Evolutionary conservation across 2,113 vertebrate genomes (phyloP).

Genomic region (Oncorhynchus masou): DNA sequence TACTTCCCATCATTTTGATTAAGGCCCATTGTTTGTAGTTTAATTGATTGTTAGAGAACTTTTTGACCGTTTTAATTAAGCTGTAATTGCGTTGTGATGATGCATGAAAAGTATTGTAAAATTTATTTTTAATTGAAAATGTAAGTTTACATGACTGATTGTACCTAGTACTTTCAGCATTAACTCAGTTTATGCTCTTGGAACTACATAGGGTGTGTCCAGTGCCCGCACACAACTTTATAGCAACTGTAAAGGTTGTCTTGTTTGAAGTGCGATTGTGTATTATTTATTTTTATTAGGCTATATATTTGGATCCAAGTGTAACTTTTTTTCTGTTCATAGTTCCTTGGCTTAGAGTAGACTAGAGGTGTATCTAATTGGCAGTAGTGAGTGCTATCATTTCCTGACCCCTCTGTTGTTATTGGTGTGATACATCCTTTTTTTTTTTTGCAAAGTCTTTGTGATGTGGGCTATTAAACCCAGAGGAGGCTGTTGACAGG

Average conservation of each 20-base stretch:
- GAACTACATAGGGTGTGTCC: background rate
- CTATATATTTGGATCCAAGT: no score
- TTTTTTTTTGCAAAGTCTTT: background rate
- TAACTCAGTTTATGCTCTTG: no score
- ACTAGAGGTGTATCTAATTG: background rate
- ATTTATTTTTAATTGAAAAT: background rate
- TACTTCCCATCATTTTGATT: constrained; percentile 66
- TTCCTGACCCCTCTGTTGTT: background rate
- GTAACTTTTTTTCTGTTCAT: no score
- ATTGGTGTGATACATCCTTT: background rate
- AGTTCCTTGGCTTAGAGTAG: background rate
- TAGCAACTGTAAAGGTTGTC: background rate
- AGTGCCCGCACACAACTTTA: background rate
- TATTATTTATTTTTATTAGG: background rate
- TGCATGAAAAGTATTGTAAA: constrained; percentile 3
- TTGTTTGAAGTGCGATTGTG: background rate
- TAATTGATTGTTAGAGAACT: background rate
- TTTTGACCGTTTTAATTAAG: background rate
- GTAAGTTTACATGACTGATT: constrained; percentile 22
- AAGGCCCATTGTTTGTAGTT: constrained; percentile 48
- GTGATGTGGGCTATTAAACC: background rate
- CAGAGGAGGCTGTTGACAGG: background rate
- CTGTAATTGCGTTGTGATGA: background rate
- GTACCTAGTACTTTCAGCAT: constrained; percentile 26
- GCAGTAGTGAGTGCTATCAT: background rate